Evolutionary conservation across 2,888 invertebrate species (phyloP), one percentile per base, ranked within the genome.

Genomic region (Uloborus plumipes): DNA sequence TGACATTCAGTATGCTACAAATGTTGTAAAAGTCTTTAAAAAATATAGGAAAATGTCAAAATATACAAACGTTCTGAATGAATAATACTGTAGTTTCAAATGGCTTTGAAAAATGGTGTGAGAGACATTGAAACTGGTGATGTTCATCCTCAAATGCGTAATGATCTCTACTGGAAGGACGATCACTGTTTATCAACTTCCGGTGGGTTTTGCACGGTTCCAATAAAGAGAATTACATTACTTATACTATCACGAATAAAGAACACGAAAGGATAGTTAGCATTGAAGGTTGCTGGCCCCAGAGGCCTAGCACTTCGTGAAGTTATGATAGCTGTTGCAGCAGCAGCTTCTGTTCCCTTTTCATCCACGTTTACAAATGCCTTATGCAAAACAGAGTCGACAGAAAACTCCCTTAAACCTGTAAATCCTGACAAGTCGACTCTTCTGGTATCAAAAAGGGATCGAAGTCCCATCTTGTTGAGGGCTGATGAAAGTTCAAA

Each of bases 341-440:
- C 86, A 20, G 85, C 85, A 9, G 86, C 85, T 77, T 86, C 86
- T 13, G 85, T 85, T 16, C 86, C 86, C 69, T 85, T 85, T 75
- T 86, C 86, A 62, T 85, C 83, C 31, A 86, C 85, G 50, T 84
- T 82, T 1, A 86, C 79, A 50, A 72, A 85, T 2, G 81, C 62
- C 65, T 85, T 85, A 50, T 86, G 86, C n/a, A 69, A 50, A 0
- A 86, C 85, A 14, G 85, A 82, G 65, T 85, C 82, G 0, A 85
- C 85, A 3, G 61, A 16, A n/a, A 85, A 73, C 39, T 85, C 85
- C 18, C 58, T 72, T 13, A 55, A 50, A 4, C 75, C 84, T 0
- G 85, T 84, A n/a, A 86, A 84, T n/a, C 82, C 84, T 6, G 86
- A 85, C 14, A 86, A 50, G 59, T 86, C 84, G 0, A 85, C 80